phyloP scores from a whole-genome alignment of 1,140 invertebrate genomes.

The Drosophila lacertosa region DNA sequence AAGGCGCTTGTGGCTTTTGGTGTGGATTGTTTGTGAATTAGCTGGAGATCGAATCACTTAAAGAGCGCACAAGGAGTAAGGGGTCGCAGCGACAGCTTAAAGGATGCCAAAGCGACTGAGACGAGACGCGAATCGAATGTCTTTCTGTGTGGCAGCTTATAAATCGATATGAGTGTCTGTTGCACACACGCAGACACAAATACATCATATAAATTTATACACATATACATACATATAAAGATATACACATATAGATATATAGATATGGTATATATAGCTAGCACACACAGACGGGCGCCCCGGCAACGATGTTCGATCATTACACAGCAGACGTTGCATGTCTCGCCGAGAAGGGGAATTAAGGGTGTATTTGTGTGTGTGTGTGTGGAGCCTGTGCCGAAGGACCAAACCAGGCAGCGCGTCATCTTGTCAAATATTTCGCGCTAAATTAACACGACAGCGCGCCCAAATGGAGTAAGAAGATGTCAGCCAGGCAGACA shows the following conservation, averaged over 20 bases:
- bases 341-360: slow-evolving; percentile 17
- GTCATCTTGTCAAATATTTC: slow-evolving; percentile 82
- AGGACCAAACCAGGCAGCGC: slow-evolving; percentile 53
- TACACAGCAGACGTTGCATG: slow-evolving; percentile 50
- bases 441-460: slow-evolving; percentile 81
- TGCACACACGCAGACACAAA: slow-evolving; percentile 50
- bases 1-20: slow-evolving; percentile 42
- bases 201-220: too few relatives aligned
- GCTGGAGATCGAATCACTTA: slow-evolving; percentile 72
- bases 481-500: slow-evolving; percentile 48
- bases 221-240: slow-evolving; percentile 4
- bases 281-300: slow-evolving; percentile 21
- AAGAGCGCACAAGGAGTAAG: slow-evolving; percentile 43
- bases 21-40: slow-evolving; percentile 64
- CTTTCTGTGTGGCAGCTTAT: slow-evolving; percentile 67
- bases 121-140: slow-evolving; percentile 63
- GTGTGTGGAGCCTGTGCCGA: slow-evolving; percentile 11
- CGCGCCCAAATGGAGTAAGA: slow-evolving; percentile 79
- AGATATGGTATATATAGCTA: slow-evolving; percentile 6
- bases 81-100: slow-evolving; percentile 20
- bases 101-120: slow-evolving; percentile 41
- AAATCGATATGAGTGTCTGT: slow-evolving; percentile 79
- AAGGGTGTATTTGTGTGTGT: neutral
- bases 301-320: slow-evolving; percentile 58
- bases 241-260: neutral